Conservation (phyloP, 2,113 vertebrate species). For the Rhinopithecus roxellana region DNA sequence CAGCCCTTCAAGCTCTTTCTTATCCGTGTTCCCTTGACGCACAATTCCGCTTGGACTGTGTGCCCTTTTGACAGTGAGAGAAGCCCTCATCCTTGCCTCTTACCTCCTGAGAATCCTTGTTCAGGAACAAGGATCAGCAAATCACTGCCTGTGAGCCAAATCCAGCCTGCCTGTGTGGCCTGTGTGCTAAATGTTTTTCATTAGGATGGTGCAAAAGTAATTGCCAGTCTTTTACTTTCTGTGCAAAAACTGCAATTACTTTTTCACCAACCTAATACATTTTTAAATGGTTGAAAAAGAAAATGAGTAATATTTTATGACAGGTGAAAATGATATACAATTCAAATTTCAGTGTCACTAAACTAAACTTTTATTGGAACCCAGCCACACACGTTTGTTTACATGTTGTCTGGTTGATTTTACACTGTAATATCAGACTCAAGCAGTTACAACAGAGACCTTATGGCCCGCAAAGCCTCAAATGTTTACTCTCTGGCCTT, state of each 20-base stretch:
- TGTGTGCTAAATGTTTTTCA: neutral
- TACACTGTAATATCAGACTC: neutral
- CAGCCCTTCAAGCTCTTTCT: slow-evolving; percentile 58
- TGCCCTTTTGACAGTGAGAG: neutral
- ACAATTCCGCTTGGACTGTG: slow-evolving; percentile 27
- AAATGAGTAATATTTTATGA: slow-evolving; percentile 34
- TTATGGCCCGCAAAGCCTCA: neutral
- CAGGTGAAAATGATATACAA: neutral
- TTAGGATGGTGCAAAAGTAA: no score
- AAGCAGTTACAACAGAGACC: neutral
- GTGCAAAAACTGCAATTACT: no score
- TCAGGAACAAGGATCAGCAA: neutral
- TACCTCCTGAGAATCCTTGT: neutral
- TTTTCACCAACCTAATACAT: no score
- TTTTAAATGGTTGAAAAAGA: slow-evolving; percentile 11
- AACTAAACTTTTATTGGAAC: slow-evolving; percentile 48
- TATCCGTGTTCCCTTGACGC: neutral
- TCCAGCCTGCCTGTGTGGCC: neutral
- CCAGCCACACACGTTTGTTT: neutral
- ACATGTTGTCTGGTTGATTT: slow-evolving; percentile 30
- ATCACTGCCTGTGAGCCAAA: no score
- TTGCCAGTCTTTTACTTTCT: no score
- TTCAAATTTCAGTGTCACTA: slow-evolving; percentile 38
- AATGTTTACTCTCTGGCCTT: neutral
- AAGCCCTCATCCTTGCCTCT: no score